A percentile compares a stretch with the other conserved stretches of the same genome.
These are phyloP conservation scores for Thaleichthys pacificus DNA, from an alignment of 2,797 vertebrate species.

Conservation along the genomic window DNA sequence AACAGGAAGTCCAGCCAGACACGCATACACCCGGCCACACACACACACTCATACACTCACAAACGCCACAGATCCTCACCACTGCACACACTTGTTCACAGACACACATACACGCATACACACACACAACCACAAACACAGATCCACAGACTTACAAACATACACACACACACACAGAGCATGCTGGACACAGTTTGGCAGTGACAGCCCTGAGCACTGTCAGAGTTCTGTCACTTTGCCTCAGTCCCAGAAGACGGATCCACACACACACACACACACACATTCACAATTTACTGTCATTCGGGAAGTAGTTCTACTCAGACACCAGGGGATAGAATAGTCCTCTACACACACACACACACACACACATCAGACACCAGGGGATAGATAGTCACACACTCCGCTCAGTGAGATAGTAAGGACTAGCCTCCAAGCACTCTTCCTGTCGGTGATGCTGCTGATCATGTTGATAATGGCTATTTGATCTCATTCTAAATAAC, in stretches of 20 bases:
- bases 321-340: too few relatives aligned
- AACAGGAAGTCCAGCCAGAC: slow-evolving; percentile 15
- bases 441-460: neutral
- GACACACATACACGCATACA: too few relatives aligned
- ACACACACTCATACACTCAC: neutral
- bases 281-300: slow-evolving; percentile 11
- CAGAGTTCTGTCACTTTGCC: neutral
- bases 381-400: too few relatives aligned
- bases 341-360: too few relatives aligned
- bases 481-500: too few relatives aligned
- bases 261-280: neutral
- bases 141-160: too few relatives aligned
- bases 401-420: neutral
- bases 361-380: too few relatives aligned
- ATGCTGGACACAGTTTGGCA: neutral
- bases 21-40: slow-evolving; percentile 13
- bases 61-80: too few relatives aligned
- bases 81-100: too few relatives aligned
- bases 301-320: too few relatives aligned
- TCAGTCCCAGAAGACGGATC: neutral
- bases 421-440: neutral
- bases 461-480: neutral
- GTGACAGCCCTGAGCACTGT: neutral
- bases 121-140: too few relatives aligned
- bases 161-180: neutral